Evolutionary conservation across 2,888 invertebrate species (phyloP).

Genomic region (Cataglyphis albicans): DNA sequence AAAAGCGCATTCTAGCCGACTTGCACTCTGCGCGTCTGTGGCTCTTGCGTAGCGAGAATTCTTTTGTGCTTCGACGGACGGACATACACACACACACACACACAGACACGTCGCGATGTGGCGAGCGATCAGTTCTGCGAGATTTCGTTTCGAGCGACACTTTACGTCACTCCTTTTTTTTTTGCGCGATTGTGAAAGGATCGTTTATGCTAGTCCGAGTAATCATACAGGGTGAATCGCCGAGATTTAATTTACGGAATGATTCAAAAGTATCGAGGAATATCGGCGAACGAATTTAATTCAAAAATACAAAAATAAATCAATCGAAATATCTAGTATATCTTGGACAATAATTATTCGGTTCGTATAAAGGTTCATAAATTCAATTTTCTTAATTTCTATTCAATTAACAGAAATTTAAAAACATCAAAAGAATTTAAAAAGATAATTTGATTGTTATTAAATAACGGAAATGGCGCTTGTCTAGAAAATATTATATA

Average conservation of each 20-base stretch:
- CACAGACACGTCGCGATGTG: conserved; percentile 5
- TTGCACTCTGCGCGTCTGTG: conserved; percentile 48
- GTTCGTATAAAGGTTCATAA: background rate
- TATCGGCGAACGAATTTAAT: background rate
- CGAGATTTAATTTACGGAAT: conserved; percentile 19
- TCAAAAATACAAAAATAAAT: background rate
- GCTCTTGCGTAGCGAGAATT: conserved; percentile 42
- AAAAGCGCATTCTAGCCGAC: conserved; percentile 46
- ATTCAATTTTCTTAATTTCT: background rate
- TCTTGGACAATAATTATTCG: background rate
- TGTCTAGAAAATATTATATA: background rate
- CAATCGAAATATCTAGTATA: background rate
- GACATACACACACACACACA: background rate
- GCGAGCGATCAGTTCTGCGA: conserved; percentile 42
- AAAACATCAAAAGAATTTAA: background rate
- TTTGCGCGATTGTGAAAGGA: conserved; percentile 15
- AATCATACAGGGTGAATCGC: conserved; percentile 25
- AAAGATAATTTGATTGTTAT: background rate
- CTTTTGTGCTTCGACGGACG: conserved; percentile 32
- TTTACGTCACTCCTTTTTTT: conserved; percentile 10
- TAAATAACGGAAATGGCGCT: background rate
- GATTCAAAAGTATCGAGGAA: conserved; percentile 30
- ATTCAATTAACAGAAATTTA: background rate
- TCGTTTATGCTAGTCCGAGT: conserved; percentile 42
- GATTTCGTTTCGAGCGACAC: conserved; percentile 25